These are phyloP conservation scores for Myiopsitta monachus DNA, from an alignment of 2,113 vertebrate species.

Conservation along the genomic window DNA sequence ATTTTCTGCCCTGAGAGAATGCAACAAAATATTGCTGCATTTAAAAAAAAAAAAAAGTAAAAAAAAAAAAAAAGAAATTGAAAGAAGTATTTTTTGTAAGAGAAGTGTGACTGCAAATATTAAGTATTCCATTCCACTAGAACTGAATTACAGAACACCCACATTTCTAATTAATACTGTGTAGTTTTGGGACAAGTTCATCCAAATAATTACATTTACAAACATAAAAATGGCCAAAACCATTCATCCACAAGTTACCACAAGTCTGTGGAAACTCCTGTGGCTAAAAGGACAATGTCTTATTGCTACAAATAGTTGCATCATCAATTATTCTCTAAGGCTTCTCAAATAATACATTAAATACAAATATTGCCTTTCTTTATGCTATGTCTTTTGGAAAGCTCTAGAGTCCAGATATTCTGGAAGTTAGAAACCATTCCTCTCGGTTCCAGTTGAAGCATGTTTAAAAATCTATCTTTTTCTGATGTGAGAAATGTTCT, in stretches of 20 bases:
- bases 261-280: neutral
- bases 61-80: too few species aligned
- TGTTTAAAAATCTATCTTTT: neutral
- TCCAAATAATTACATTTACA: neutral
- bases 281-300: neutral
- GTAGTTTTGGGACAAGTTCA: neutral
- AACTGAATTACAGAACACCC: neutral
- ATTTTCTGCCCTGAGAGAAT: constrained; percentile 49
- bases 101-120: neutral
- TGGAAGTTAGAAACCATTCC: neutral
- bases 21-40: neutral
- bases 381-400: neutral
- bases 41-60: neutral
- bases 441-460: neutral
- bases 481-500: neutral
- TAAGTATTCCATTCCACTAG: neutral
- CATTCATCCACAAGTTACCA: neutral
- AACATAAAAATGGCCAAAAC: neutral
- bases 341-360: neutral
- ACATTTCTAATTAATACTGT: neutral
- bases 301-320: neutral
- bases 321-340: neutral
- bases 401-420: neutral
- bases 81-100: neutral
- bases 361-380: neutral